Conservation (phyloP, 2,797 vertebrate genomes). For the Petrocephalus schoutedeni region DNA sequence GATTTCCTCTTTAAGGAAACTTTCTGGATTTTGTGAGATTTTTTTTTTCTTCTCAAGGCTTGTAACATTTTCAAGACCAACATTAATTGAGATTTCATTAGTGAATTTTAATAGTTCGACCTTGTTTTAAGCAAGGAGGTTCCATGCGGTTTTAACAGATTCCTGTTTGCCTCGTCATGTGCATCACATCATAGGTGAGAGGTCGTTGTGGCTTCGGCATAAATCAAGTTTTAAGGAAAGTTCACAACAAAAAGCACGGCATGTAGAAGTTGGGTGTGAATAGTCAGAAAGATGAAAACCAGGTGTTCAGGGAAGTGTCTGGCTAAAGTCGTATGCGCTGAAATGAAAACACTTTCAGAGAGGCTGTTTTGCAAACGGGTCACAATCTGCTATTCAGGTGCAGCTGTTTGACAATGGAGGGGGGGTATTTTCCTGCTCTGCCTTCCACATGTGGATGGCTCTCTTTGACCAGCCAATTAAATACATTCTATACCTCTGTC, state of each 20-base stretch:
- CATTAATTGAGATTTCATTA: neutral
- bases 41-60: neutral
- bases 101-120: neutral
- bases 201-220: neutral
- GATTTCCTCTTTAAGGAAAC: neutral
- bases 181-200: slow-evolving; percentile 9
- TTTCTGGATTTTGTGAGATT: neutral
- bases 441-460: slow-evolving; percentile 33
- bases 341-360: neutral
- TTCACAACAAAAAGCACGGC: neutral
- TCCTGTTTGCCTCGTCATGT: neutral
- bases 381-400: neutral
- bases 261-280: slow-evolving; percentile 3
- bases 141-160: neutral
- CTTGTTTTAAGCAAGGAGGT: neutral
- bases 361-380: neutral
- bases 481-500: slow-evolving; percentile 42
- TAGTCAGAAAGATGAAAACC: neutral
- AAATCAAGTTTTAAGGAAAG: slow-evolving; percentile 5
- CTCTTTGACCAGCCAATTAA: slow-evolving; percentile 52
- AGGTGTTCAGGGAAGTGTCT: slow-evolving; percentile 1
- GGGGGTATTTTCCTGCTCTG: slow-evolving; percentile 28
- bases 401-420: neutral
- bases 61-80: neutral
- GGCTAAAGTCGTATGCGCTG: neutral